Conservation (phyloP, 2,888 invertebrate genomes). For the Trichopria drosophilae region DNA sequence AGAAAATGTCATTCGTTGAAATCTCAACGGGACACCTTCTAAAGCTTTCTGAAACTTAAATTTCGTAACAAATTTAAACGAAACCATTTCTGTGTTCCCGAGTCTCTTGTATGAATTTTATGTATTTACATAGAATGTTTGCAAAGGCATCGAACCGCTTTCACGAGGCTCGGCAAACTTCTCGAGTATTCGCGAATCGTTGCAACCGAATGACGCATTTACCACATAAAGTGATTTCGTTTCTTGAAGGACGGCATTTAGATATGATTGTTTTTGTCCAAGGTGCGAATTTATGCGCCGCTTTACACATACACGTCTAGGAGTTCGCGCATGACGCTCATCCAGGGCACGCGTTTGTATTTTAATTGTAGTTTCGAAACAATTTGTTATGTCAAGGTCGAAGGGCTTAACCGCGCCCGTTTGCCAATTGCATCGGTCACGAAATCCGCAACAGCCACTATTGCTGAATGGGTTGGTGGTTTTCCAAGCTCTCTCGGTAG, state of each 20-base stretch:
- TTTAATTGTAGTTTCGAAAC: slow-evolving; percentile 59
- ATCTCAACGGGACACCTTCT: too few relatives aligned
- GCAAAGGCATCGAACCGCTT: too few relatives aligned
- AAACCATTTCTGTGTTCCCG: too few relatives aligned
- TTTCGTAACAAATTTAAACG: too few relatives aligned
- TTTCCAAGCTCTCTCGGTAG: too few relatives aligned
- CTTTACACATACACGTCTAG: slow-evolving; percentile 45
- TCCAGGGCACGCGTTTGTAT: slow-evolving; percentile 51
- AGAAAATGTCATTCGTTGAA: too few relatives aligned
- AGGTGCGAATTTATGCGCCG: slow-evolving; percentile 11
- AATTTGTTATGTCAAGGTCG: slow-evolving; percentile 59
- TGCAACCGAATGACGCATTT: background rate
- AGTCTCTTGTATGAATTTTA: too few relatives aligned
- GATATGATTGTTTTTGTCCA: slow-evolving; percentile 27
- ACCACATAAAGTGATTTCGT: too few relatives aligned
- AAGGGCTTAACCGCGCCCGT: slow-evolving; percentile 44
- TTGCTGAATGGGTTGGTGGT: slow-evolving; percentile 52
- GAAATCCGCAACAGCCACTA: slow-evolving; percentile 56
- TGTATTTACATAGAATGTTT: too few relatives aligned
- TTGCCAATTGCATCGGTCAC: slow-evolving; percentile 57
- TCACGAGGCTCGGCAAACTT: background rate
- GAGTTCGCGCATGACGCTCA: slow-evolving; percentile 46
- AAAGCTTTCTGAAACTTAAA: too few relatives aligned
- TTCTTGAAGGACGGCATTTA: slow-evolving; percentile 26
- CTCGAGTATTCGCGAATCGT: background rate